These are phyloP conservation scores for Eumerus sabulonum DNA, from an alignment of 2,888 invertebrate species.

Conservation along the genomic window DNA sequence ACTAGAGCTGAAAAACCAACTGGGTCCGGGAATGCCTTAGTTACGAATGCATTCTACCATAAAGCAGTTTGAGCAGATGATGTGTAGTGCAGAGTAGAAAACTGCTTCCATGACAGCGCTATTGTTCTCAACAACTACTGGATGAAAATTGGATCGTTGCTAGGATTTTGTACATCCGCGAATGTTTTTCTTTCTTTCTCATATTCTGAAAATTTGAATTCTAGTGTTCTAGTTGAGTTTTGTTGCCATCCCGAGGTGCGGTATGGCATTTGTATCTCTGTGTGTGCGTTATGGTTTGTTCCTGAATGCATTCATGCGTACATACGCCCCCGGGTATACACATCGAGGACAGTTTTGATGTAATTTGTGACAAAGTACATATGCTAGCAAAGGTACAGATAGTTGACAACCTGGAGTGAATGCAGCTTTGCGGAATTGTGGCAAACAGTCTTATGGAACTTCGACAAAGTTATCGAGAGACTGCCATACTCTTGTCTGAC, in stretches of 20 bases:
- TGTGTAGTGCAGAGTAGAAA: background rate
- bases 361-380: constrained; percentile 7
- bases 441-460: constrained; percentile 58
- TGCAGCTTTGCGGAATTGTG: constrained; percentile 47
- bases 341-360: constrained; percentile 13
- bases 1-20: background rate
- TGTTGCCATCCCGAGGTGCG: background rate
- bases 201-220: constrained; percentile 31
- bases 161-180: constrained; percentile 56
- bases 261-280: background rate
- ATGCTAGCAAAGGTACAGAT: background rate
- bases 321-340: constrained; percentile 48
- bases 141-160: constrained; percentile 62
- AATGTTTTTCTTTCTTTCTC: constrained; percentile 24
- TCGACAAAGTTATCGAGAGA: constrained; percentile 6
- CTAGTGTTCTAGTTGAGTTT: constrained; percentile 42
- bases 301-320: constrained; percentile 63
- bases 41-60: constrained; percentile 43
- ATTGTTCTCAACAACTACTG: constrained; percentile 51
- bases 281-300: constrained; percentile 26
- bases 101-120: constrained; percentile 22
- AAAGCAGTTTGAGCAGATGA: constrained; percentile 2
- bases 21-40: background rate
- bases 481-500: too few species aligned
- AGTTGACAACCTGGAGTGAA: constrained; percentile 32